Evolutionary conservation across 2,113 vertebrate genomes (phyloP), one percentile per base, ranked within the genome.

Genomic region (Brachyhypopomus occidentalis): DNA sequence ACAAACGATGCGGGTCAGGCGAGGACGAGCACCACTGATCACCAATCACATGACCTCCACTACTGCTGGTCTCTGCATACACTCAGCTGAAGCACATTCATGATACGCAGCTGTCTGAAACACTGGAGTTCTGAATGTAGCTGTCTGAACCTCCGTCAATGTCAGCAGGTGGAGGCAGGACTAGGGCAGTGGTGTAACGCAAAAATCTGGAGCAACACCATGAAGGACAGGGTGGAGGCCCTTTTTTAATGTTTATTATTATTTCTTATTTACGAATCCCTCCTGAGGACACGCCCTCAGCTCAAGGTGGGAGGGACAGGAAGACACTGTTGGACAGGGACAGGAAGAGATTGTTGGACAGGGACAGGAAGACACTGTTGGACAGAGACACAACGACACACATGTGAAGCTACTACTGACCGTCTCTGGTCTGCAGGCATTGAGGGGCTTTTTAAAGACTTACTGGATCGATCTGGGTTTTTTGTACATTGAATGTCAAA

Each of bases 401-500:
- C 72, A 56, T 55, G 45, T 3, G 20, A 74, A 70, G 77, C 76
- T 27, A 80, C 81, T 84, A 86, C 86, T 88, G 69, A 81, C 75
- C 77, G 88, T 88, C 82, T 86, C 86, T 63, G 84, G 88, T 87
- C 88, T 89, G 89, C 45, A 86, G 80, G 88, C 87, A 88, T 80
- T 79, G 79, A 84, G 69, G 81, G 86, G 86, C 69, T 94, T 94
- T 93, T 92, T 91, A 92, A 92, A 91, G 75, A 87, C 86, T 88
- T 89, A 85, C 90, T 90, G 88, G 91, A 91, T 91, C 90, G 92
- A 89, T 88, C 82, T 91, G 89, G 86, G 88, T 89, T 89, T 91
- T 94, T 94, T 93, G 91, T 94, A 94, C 90, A 92, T 92, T 94
- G 93, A 94, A 94, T 94, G 93, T 94, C 91, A 84, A 91, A 92